Evolutionary conservation across 1,140 invertebrate genomes (phyloP).

Genomic region (Cyclina sinensis): DNA sequence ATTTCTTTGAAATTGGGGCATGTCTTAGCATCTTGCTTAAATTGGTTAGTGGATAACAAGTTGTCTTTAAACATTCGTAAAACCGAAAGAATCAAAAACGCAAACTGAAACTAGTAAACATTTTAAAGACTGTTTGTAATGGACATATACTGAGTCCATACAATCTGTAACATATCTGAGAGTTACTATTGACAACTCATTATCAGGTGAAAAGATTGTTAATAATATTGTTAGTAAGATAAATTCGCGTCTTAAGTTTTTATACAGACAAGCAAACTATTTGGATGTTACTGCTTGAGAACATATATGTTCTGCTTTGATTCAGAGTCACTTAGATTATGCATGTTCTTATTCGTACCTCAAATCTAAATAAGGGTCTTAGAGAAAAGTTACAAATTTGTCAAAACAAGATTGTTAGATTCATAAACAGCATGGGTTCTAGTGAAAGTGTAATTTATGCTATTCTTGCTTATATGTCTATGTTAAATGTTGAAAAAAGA

Average conservation of each 20-base stretch:
- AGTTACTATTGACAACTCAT: background rate
- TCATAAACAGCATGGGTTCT: conserved; percentile 4
- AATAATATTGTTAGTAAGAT: conserved; percentile 40
- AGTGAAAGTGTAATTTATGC: conserved; percentile 29
- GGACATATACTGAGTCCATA: background rate
- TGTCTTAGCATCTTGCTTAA: no score
- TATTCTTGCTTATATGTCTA: conserved; percentile 24
- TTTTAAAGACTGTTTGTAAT: background rate
- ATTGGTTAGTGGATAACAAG: no score
- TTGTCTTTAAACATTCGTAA: no score
- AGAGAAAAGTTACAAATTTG: no score
- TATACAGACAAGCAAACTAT: background rate
- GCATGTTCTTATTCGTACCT: conserved; percentile 21
- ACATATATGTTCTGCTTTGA: conserved; percentile 9
- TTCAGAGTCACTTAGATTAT: conserved; percentile 43
- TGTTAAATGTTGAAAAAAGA: conserved; percentile 30
- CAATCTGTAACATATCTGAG: background rate
- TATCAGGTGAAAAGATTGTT: background rate
- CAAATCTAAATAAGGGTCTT: conserved; percentile 18
- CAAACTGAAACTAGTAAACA: background rate
- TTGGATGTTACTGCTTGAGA: background rate
- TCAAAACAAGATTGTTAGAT: conserved; percentile 26
- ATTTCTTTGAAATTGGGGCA: no score
- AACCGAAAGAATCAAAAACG: no score
- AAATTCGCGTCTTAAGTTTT: conserved; percentile 12